phyloP scores from a whole-genome alignment of 2,888 invertebrate genomes.

The Eupeodes latifasciatus region DNA sequence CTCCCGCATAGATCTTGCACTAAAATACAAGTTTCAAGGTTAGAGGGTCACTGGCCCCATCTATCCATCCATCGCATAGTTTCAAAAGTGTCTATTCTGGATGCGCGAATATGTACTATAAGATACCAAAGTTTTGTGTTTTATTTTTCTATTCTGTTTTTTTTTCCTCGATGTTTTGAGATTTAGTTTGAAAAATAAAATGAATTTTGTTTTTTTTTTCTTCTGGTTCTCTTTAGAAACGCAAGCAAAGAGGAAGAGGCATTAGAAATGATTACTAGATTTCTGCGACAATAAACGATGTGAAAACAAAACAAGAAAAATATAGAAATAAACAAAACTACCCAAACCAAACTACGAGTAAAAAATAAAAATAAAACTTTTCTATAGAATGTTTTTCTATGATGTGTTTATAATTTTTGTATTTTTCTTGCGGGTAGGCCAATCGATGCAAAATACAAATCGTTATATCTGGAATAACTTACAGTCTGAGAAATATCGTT shows the following conservation, averaged over 20 bases:
- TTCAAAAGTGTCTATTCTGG: constrained; percentile 38
- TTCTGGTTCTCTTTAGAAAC: constrained; percentile 22
- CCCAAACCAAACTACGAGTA: not conserved
- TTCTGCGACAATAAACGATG: constrained; percentile 30
- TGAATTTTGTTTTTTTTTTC: constrained; percentile 14
- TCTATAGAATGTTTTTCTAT: not conserved
- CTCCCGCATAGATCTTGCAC: constrained; percentile 77
- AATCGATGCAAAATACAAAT: constrained; percentile 4
- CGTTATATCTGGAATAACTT: too few relatives aligned
- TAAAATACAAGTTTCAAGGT: constrained; percentile 81
- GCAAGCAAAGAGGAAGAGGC: constrained; percentile 56
- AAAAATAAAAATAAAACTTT: not conserved
- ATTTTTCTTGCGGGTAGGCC: not conserved
- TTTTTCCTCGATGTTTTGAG: constrained; percentile 20
- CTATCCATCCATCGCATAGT: constrained; percentile 59
- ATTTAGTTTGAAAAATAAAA: constrained; percentile 24
- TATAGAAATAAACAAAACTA: not conserved
- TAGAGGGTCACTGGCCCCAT: constrained; percentile 82
- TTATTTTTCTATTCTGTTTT: constrained; percentile 49
- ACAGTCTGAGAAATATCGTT: too few relatives aligned
- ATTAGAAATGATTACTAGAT: constrained; percentile 46
- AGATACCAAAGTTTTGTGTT: constrained; percentile 40
- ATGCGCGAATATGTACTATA: constrained; percentile 54
- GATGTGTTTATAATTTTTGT: not conserved
- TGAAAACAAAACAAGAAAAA: constrained; percentile 8